Percentiles rank a stretch among this genome's conserved stretches.
These are phyloP conservation scores for Mus pahari DNA, from an alignment of 2,113 vertebrate genomes.

Conservation along the genomic window DNA sequence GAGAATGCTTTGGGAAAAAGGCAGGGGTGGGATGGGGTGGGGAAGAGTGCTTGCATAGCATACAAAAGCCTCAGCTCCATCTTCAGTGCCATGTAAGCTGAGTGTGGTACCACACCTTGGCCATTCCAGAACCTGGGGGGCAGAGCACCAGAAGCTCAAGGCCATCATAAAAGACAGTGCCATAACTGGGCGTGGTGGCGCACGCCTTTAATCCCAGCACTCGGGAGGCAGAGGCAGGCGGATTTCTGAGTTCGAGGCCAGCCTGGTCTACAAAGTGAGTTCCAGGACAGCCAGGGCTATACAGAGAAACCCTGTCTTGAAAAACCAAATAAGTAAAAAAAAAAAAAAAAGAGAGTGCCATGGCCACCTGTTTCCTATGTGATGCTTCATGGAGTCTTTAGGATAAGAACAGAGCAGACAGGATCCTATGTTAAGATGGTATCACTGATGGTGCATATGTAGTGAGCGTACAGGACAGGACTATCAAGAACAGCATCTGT, in stretches of 20 bases:
- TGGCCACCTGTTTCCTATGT: not conserved
- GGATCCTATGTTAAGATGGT: slow-evolving; percentile 10
- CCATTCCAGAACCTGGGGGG: not conserved
- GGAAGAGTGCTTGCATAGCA: not conserved
- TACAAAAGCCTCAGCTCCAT: not conserved
- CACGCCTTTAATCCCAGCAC: no score
- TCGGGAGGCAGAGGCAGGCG: no score
- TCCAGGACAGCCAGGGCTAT: no score
- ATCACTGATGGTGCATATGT: rapidly evolving
- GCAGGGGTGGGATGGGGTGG: not conserved
- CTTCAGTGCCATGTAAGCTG: no score
- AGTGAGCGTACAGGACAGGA: not conserved
- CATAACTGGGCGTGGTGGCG: no score
- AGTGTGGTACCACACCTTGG: no score
- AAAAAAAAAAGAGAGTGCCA: no score
- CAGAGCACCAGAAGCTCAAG: not conserved
- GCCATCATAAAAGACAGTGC: not conserved
- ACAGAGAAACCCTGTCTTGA: no score
- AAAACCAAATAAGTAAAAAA: no score
- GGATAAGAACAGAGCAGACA: not conserved
- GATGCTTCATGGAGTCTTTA: not conserved
- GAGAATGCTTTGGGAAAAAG: slow-evolving; percentile 40
- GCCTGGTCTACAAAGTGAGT: no score
- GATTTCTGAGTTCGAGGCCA: no score
- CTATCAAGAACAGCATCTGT: not conserved